A percentile compares a stretch with the other conserved stretches of the same genome.
phyloP scores from a whole-genome alignment of 2,888 invertebrate genomes.

The Caenorhabditis drosophilae region DNA sequence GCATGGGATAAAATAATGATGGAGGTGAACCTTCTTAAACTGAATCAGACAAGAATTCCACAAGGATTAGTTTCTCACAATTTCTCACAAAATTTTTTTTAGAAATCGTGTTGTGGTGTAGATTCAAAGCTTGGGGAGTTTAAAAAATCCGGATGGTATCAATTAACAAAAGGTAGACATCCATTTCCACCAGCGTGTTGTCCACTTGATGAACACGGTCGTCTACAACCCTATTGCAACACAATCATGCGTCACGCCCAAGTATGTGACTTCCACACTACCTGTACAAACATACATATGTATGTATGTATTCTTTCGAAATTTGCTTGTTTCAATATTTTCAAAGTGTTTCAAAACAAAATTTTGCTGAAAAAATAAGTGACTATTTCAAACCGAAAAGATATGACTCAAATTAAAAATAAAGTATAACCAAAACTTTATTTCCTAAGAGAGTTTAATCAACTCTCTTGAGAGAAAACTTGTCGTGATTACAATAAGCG shows the following conservation, averaged over 20 bases:
- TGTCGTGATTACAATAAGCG: background rate
- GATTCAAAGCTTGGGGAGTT: constrained; percentile 67
- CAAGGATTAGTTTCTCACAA: too few relatives aligned
- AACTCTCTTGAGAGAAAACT: background rate
- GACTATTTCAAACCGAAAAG: too few relatives aligned
- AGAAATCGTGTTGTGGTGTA: constrained; percentile 68
- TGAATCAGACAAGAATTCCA: background rate
- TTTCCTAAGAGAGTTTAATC: too few relatives aligned
- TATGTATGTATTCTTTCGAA: too few relatives aligned
- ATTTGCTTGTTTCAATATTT: too few relatives aligned
- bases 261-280: too few relatives aligned
- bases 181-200: constrained; percentile 68
- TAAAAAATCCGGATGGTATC: constrained; percentile 61
- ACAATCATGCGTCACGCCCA: constrained; percentile 60
- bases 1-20: constrained; percentile 69
- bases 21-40: constrained; percentile 46
- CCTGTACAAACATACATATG: too few relatives aligned
- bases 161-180: constrained; percentile 50
- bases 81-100: constrained; percentile 9
- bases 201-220: constrained; percentile 58
- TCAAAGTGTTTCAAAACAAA: too few relatives aligned
- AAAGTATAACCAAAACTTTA: too few relatives aligned
- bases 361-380: too few relatives aligned
- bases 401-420: too few relatives aligned
- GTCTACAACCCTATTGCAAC: constrained; percentile 56